Evolutionary conservation across 1,140 invertebrate genomes (phyloP).

Genomic region (Cherax quadricarinatus): DNA sequence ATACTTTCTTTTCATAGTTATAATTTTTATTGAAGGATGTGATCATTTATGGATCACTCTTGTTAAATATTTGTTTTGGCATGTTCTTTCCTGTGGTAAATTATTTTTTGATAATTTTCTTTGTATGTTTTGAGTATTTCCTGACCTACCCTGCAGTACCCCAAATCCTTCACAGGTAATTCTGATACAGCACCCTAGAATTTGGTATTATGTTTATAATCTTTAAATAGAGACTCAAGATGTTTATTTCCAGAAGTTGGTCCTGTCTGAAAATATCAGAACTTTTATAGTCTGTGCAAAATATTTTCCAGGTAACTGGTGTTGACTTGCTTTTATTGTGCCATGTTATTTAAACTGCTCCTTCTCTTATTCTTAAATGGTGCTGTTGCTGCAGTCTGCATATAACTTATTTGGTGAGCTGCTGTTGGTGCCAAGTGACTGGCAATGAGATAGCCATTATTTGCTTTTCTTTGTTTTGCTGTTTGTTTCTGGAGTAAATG

Average conservation of each 20-base stretch:
- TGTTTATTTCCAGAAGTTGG: not conserved
- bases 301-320: not conserved
- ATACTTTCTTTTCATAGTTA: not conserved
- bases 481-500: not conserved
- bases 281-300: not conserved
- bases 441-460: not conserved
- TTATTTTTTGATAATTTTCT: slow-evolving; percentile 27
- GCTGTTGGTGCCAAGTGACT: not conserved
- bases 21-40: slow-evolving; percentile 12
- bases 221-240: slow-evolving; percentile 18
- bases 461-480: not conserved
- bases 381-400: not conserved
- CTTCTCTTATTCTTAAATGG: not conserved
- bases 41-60: slow-evolving; percentile 27
- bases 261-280: not conserved
- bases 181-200: slow-evolving; percentile 10
- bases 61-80: slow-evolving; percentile 13
- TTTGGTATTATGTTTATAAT: slow-evolving; percentile 21
- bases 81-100: slow-evolving; percentile 38
- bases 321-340: not conserved
- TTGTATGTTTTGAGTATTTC: slow-evolving; percentile 38
- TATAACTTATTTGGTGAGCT: not conserved
- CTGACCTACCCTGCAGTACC: slow-evolving; percentile 45
- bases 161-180: slow-evolving; percentile 24
- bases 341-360: not conserved